Evolutionary conservation across 1,140 invertebrate species (phyloP).

Genomic region (Temnothorax nylanderi): DNA sequence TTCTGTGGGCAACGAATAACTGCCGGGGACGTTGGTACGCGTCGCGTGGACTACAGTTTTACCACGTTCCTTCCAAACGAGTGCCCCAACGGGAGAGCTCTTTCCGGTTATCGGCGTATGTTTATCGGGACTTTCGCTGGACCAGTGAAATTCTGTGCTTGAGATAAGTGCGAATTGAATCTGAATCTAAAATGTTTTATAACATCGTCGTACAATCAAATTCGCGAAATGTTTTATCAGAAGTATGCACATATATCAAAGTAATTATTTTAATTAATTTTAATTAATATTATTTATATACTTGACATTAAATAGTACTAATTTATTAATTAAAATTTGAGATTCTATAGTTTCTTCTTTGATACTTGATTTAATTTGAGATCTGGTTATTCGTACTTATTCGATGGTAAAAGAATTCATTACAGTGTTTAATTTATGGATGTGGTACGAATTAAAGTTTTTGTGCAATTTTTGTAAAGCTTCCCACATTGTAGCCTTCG

Average conservation of each 20-base stretch:
- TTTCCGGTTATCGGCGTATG: slow-evolving; percentile 27
- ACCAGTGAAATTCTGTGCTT: background rate
- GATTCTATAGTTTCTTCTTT: background rate
- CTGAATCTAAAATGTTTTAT: background rate
- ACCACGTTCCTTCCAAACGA: slow-evolving; percentile 38
- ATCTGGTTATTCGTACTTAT: background rate
- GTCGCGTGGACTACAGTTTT: slow-evolving; percentile 42
- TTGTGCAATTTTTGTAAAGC: background rate
- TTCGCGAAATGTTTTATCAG: background rate
- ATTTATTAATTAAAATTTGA: background rate
- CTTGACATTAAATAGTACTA: background rate
- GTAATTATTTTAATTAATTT: slow-evolving; percentile 1
- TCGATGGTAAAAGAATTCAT: background rate
- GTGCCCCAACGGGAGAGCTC: background rate
- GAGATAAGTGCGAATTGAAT: slow-evolving; percentile 31
- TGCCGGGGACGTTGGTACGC: background rate
- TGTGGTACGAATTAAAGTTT: background rate
- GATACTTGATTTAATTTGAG: background rate
- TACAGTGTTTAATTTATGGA: background rate
- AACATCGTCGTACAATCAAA: background rate
- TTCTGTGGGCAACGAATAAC: slow-evolving; percentile 39
- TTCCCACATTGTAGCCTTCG: background rate
- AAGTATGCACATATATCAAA: background rate
- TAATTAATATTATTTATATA: background rate
- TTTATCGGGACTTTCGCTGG: slow-evolving; percentile 26